These are phyloP conservation scores for Neosalanx taihuensis DNA, from an alignment of 2,797 vertebrate genomes.

Conservation along the genomic window DNA sequence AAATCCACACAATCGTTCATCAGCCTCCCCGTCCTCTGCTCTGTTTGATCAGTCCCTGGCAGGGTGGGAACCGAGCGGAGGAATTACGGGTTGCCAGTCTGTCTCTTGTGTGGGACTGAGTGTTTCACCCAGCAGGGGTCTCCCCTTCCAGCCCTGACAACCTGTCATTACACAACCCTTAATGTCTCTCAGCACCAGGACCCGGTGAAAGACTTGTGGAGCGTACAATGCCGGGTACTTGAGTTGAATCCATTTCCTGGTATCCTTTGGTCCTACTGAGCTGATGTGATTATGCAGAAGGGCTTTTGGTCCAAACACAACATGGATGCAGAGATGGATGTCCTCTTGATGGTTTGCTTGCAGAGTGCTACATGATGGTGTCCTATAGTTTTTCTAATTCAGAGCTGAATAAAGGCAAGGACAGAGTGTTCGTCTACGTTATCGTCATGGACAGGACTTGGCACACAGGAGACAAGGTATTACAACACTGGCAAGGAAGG, in stretches of 20 bases:
- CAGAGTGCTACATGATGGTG: too few relatives aligned
- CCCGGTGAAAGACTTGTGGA: constrained; percentile 17
- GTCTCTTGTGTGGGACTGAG: constrained; percentile 58
- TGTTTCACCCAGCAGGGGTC: constrained; percentile 19
- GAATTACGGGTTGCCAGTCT: constrained; percentile 85
- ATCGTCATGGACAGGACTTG: constrained; percentile 32
- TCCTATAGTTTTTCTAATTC: not conserved
- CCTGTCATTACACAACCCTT: constrained; percentile 30
- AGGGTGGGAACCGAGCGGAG: constrained; percentile 76
- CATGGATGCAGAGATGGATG: too few relatives aligned
- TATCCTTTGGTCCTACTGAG: constrained; percentile 2
- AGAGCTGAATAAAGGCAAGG: not conserved
- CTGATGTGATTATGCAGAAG: constrained; percentile 5
- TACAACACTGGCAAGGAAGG: constrained; percentile 47
- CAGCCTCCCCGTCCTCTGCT: constrained; percentile 78
- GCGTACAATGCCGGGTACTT: constrained; percentile 6
- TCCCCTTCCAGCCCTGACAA: constrained; percentile 9
- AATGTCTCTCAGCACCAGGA: constrained; percentile 14
- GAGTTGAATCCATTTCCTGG: constrained; percentile 4
- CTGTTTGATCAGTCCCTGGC: constrained; percentile 82
- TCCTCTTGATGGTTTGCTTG: too few relatives aligned
- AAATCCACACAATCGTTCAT: constrained; percentile 75
- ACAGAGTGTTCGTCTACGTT: constrained; percentile 9
- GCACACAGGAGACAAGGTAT: constrained; percentile 43
- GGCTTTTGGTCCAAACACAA: not conserved